phyloP scores from a whole-genome alignment of 2,888 invertebrate species.

The Zygothrica quintamaculata region DNA sequence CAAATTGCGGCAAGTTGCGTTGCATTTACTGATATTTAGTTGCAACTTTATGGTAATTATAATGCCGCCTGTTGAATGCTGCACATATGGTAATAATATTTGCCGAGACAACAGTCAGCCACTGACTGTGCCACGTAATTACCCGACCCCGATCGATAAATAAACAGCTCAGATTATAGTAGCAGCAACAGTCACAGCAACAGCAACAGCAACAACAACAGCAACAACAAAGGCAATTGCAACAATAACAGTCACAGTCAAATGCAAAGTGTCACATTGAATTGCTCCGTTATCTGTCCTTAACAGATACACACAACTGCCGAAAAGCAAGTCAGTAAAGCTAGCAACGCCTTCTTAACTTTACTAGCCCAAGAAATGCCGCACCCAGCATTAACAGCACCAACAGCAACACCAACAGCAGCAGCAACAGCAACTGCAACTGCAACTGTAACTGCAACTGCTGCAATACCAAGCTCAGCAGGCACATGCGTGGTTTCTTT shows the following conservation, averaged over 20 bases:
- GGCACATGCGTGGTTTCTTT: constrained; percentile 67
- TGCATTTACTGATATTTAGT: constrained; percentile 3
- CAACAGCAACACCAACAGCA: no score
- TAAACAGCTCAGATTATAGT: constrained; percentile 66
- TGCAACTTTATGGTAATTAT: constrained; percentile 60
- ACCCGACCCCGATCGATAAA: constrained; percentile 70
- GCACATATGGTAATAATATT: constrained; percentile 69
- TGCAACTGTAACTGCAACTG: constrained; percentile 20
- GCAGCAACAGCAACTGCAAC: constrained; percentile 29
- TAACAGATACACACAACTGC: constrained; percentile 43
- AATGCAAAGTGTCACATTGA: constrained; percentile 57
- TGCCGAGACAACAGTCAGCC: constrained; percentile 19
- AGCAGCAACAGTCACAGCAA: constrained; percentile 38
- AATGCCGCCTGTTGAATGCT: no score
- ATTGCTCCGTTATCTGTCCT: constrained; percentile 59
- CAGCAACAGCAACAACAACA: constrained; percentile 34
- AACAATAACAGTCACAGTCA: no score
- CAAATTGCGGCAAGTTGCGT: constrained; percentile 61
- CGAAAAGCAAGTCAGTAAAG: constrained; percentile 62
- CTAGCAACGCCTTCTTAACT: constrained; percentile 68
- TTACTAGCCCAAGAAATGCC: constrained; percentile 52
- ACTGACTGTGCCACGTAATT: constrained; percentile 51
- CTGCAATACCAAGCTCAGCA: constrained; percentile 26
- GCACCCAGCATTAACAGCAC: no score
- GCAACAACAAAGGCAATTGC: no score